These are phyloP conservation scores for Romanogobio albipinnatus DNA, from an alignment of 2,113 vertebrate species.

Conservation along the genomic window DNA sequence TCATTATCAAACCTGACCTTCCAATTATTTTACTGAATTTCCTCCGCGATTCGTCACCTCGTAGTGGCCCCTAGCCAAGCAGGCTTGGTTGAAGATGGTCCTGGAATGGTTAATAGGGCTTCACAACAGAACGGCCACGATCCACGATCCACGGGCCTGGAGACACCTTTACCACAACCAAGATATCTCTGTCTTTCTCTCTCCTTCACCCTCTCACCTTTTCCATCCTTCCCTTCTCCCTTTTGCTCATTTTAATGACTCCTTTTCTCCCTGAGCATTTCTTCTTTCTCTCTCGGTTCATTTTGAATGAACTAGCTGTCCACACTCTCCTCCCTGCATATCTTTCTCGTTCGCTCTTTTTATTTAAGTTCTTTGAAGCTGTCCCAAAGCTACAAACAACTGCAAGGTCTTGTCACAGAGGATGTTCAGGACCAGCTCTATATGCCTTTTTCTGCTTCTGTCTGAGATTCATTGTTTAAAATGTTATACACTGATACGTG, in stretches of 20 bases:
- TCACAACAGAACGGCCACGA: slow-evolving; percentile 47
- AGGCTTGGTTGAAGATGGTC: slow-evolving; percentile 61
- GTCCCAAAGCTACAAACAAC: background rate
- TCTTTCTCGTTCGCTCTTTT: background rate
- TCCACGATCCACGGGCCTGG: slow-evolving; percentile 33
- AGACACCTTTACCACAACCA: slow-evolving; percentile 43
- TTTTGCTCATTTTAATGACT: slow-evolving; percentile 48
- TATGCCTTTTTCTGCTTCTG: background rate
- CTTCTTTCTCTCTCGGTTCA: background rate
- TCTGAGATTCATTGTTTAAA: background rate
- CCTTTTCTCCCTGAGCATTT: slow-evolving; percentile 31
- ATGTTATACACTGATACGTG: background rate
- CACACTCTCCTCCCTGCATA: background rate
- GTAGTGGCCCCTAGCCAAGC: slow-evolving; percentile 55
- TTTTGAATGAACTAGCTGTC: background rate
- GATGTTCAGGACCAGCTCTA: background rate
- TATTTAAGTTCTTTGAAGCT: slow-evolving; percentile 1
- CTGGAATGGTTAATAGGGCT: slow-evolving; percentile 68
- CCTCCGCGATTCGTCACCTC: slow-evolving; percentile 69
- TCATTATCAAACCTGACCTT: slow-evolving; percentile 81
- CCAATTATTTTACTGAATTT: slow-evolving; percentile 79
- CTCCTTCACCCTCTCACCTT: slow-evolving; percentile 41
- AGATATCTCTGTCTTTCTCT: slow-evolving; percentile 25
- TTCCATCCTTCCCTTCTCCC: background rate
- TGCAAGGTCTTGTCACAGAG: background rate